Evolutionary conservation across 1,140 invertebrate genomes (phyloP), one percentile per base, ranked within the genome.

Genomic region (Saccostrea glomerata): DNA sequence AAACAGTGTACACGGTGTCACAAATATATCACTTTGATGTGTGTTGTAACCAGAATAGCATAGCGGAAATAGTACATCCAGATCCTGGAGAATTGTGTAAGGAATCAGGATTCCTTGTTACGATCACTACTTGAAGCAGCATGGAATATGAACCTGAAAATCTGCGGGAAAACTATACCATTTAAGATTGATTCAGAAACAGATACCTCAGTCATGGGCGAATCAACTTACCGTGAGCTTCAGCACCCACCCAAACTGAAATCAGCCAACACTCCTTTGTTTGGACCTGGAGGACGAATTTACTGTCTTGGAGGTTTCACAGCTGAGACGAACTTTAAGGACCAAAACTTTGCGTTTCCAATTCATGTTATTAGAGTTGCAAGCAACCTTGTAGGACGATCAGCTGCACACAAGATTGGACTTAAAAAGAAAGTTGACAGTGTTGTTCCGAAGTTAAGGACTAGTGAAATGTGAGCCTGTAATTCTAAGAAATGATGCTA

Each of bases 11-110:
- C 47, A 9, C n/a, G 4, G n/a, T 82, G 84, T 70, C 54, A 83
- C 25, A 73, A 85, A 17, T 60, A 82, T 47, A 85, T 82, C 87
- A 88, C 36, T 88, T 88, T 82, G 87, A 47, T 6, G n/a, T 60
- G 15, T 85, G 87, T 58, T 86, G 87, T 85, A 47, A 70, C 36
- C 66, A 73, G 15, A 56, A 56, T 70, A 47, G 60, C 23, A 13
- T 86, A 25, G 70, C 36, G 12, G 85, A 86, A 86, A 70, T 77
- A 47, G 11, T 86, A 47, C 60, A 86, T 36, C 23, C 25, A 36
- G 58, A 60, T 9, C 23, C 30, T 36, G 60, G 23, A 20, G 55
- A 58, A 40, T 11, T 0, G 12, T 70, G 3, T 70, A 30, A 40
- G 6, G 47, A 84, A 30, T 25, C 23, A 56, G 17, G 15, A 20